Conservation (phyloP, 2,888 invertebrate species). For the Parnassius glacialis region DNA sequence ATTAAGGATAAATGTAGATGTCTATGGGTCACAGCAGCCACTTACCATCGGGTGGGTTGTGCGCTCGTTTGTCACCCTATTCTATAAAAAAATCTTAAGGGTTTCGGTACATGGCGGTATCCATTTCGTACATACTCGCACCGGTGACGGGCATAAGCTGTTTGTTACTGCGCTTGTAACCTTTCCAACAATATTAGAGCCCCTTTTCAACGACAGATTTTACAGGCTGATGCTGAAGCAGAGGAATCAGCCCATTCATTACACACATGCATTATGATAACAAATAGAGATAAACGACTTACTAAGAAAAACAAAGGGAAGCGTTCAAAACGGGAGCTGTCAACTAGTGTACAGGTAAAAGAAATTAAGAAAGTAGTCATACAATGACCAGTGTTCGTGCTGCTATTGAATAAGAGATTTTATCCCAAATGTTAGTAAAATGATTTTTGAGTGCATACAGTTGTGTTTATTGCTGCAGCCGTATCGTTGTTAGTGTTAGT, state of each 20-base stretch:
- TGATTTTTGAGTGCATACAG: constrained; percentile 10
- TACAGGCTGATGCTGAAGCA: too few species aligned
- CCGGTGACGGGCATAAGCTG: too few species aligned
- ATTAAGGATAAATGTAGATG: too few species aligned
- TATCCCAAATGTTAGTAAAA: constrained; percentile 21
- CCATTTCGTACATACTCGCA: too few species aligned
- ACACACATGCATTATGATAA: constrained; percentile 30
- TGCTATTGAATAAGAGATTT: constrained; percentile 29
- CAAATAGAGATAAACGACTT: constrained; percentile 59
- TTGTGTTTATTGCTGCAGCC: constrained; percentile 30
- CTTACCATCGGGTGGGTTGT: too few species aligned
- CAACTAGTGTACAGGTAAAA: constrained; percentile 40
- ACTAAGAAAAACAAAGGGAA: constrained; percentile 59
- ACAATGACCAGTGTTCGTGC: background rate
- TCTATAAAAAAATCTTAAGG: too few species aligned
- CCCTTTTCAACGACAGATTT: too few species aligned
- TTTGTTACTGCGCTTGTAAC: too few species aligned
- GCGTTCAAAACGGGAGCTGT: constrained; percentile 64
- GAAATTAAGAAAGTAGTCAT: constrained; percentile 31
- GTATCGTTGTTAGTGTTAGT: constrained; percentile 42
- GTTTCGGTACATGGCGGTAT: too few species aligned
- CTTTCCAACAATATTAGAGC: too few species aligned
- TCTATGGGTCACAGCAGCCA: too few species aligned
- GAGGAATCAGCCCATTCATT: background rate
- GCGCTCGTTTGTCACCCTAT: too few species aligned